These are phyloP conservation scores for Sorex araneus DNA, from an alignment of 2,113 vertebrate genomes.

Conservation along the genomic window DNA sequence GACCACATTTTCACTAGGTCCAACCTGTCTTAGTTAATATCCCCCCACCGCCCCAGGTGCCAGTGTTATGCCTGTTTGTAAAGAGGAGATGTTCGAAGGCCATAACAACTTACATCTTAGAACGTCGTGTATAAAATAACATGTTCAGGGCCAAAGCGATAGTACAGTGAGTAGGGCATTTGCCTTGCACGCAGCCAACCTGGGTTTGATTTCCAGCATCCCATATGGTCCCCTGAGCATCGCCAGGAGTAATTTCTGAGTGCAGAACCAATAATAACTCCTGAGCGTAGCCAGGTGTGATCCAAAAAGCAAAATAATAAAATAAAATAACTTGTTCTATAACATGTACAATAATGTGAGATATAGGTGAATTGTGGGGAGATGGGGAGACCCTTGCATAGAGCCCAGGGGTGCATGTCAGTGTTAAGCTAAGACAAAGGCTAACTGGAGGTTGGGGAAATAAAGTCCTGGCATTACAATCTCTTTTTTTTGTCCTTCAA, in stretches of 20 bases:
- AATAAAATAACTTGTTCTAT: not conserved
- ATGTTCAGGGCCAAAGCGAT: too few species aligned
- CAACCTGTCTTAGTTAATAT: not conserved
- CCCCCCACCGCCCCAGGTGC: not conserved
- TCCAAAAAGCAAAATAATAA: too few species aligned
- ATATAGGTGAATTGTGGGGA: fast-evolving
- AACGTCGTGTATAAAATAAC: not conserved
- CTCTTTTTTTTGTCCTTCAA: not conserved
- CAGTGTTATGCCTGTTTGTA: not conserved
- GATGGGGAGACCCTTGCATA: fast-evolving
- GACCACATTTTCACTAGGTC: not conserved
- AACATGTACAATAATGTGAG: not conserved
- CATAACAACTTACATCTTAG: not conserved
- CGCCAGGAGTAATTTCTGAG: too few species aligned
- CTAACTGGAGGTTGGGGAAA: not conserved
- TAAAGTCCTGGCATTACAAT: not conserved
- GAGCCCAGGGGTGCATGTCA: too few species aligned
- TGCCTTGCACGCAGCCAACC: too few species aligned
- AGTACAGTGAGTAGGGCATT: too few species aligned
- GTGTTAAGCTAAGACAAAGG: not conserved
- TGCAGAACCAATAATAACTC: too few species aligned
- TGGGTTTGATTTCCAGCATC: too few species aligned
- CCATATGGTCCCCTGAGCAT: too few species aligned
- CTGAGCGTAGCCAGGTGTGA: too few species aligned
- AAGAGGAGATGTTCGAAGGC: not conserved